These are phyloP conservation scores for Nannospalax galili DNA, from an alignment of 2,113 vertebrate species.

Conservation along the genomic window DNA sequence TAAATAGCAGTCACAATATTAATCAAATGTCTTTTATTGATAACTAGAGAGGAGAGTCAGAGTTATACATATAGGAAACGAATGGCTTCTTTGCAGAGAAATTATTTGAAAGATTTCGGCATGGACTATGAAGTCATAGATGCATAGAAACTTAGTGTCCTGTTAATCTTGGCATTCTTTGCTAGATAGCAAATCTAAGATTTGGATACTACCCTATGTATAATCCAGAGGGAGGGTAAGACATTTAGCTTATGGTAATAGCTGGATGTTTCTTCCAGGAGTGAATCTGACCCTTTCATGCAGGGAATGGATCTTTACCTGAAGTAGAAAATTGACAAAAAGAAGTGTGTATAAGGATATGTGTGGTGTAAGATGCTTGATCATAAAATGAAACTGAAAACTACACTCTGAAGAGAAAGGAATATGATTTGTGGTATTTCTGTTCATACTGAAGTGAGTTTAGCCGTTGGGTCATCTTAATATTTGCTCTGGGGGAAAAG, in stretches of 20 bases:
- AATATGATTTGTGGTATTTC: neutral
- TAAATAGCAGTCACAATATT: conserved; percentile 31
- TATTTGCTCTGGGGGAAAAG: neutral
- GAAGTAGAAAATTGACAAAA: conserved; percentile 27
- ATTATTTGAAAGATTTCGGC: conserved; percentile 31
- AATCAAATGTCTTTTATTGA: conserved; percentile 45
- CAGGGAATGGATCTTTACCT: conserved; percentile 5
- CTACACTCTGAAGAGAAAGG: neutral
- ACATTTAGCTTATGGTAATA: neutral
- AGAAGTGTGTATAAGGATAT: neutral
- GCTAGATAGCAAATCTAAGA: conserved; percentile 14
- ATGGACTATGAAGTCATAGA: conserved; percentile 11
- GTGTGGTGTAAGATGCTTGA: conserved; percentile 15
- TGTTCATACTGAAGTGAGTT: conserved; percentile 4
- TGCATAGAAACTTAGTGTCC: conserved; percentile 8
- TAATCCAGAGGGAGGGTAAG: conserved; percentile 37
- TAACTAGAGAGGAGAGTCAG: conserved; percentile 42
- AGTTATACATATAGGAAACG: conserved; percentile 18
- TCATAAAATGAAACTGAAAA: conserved; percentile 61
- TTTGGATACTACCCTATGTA: neutral
- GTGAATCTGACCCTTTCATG: neutral
- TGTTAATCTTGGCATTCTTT: conserved; percentile 45
- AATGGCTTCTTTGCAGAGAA: conserved; percentile 40
- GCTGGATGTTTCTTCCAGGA: neutral
- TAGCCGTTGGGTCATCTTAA: neutral